Conservation (phyloP, 2,797 vertebrate genomes). For the Enteromius viviparus region DNA sequence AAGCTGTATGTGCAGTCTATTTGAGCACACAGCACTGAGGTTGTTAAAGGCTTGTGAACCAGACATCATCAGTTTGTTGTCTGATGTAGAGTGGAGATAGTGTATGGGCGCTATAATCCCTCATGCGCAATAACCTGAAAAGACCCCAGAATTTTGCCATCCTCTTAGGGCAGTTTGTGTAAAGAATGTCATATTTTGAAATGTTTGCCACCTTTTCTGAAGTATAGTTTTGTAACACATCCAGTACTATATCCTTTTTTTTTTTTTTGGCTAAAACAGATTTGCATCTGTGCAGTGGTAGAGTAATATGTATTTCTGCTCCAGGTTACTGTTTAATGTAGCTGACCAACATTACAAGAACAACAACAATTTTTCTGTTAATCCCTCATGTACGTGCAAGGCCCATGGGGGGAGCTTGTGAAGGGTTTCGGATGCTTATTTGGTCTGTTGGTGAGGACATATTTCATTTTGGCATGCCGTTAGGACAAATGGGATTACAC, state of each 20-base stretch:
- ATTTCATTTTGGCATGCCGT: slow-evolving; percentile 70
- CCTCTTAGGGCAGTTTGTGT: background rate
- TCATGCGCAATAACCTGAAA: slow-evolving; percentile 9
- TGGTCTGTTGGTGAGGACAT: slow-evolving; percentile 62
- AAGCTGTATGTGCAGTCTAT: background rate
- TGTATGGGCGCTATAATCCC: slow-evolving; percentile 21
- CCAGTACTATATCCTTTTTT: too few relatives aligned
- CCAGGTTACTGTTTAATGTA: slow-evolving; percentile 1
- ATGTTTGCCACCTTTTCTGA: background rate
- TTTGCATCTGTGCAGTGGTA: background rate
- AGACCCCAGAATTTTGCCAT: slow-evolving; percentile 20
- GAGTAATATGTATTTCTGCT: slow-evolving; percentile 5
- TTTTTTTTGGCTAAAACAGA: background rate
- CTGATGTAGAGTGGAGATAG: slow-evolving; percentile 29
- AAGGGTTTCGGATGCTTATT: slow-evolving; percentile 36
- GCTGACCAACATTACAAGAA: slow-evolving; percentile 12
- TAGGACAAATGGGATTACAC: slow-evolving; percentile 78
- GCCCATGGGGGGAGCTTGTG: background rate
- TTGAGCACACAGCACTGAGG: background rate
- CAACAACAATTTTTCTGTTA: background rate
- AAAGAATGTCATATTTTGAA: background rate
- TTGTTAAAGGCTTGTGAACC: slow-evolving; percentile 19
- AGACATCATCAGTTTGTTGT: slow-evolving; percentile 30
- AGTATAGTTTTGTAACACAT: background rate
- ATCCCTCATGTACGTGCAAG: background rate